Percentiles rank a stretch among this genome's conserved stretches.
phyloP scores from a whole-genome alignment of 2,888 invertebrate genomes.

The Folsomia candida region DNA sequence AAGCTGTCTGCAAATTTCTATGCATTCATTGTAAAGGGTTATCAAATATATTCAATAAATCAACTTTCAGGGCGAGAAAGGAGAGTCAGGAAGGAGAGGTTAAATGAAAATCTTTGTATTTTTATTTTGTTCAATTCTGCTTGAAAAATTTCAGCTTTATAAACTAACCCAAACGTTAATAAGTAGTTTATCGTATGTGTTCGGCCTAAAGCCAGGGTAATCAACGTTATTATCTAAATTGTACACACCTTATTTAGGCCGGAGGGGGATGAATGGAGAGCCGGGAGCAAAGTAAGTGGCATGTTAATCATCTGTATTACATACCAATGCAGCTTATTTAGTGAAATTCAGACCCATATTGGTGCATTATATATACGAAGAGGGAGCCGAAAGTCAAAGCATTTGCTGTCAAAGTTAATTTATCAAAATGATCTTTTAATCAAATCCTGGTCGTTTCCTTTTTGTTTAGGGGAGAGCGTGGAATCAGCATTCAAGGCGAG shows the following conservation, averaged over 20 bases:
- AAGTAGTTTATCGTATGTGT: too few species aligned
- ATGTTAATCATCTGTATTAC: neutral
- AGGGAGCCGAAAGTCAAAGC: neutral
- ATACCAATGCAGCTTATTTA: neutral
- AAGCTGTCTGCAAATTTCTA: slow-evolving; percentile 10
- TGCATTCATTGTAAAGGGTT: neutral
- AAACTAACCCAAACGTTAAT: too few species aligned
- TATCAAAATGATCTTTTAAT: slow-evolving; percentile 8
- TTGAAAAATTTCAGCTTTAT: too few species aligned
- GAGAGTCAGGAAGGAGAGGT: slow-evolving; percentile 33
- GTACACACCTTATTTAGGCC: slow-evolving; percentile 19
- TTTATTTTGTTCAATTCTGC: too few species aligned
- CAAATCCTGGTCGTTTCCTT: slow-evolving; percentile 2
- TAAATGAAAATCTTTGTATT: neutral
- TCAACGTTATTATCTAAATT: slow-evolving; percentile 1
- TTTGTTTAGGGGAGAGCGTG: slow-evolving; percentile 13
- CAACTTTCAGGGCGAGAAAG: slow-evolving; percentile 31
- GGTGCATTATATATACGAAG: neutral
- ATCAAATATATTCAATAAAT: neutral
- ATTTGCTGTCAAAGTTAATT: neutral
- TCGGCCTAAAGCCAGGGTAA: neutral
- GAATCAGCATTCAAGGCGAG: slow-evolving; percentile 28
- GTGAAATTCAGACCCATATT: neutral
- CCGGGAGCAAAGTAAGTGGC: neutral
- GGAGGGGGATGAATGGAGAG: slow-evolving; percentile 13